Evolutionary conservation across 2,797 vertebrate genomes (phyloP).

Genomic region (Poecilia wingei): DNA sequence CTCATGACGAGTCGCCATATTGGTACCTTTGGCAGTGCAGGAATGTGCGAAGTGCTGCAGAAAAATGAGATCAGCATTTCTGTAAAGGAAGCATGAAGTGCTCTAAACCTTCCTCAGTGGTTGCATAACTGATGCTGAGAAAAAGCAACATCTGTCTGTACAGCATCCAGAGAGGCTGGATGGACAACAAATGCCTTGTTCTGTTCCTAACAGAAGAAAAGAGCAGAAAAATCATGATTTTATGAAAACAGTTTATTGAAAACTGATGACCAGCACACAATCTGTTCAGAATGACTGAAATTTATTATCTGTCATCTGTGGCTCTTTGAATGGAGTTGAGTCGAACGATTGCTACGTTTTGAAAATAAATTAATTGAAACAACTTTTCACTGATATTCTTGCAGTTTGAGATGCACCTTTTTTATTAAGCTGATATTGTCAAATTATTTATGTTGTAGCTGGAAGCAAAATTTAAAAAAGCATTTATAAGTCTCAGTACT

Average conservation of each 20-base stretch:
- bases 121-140: neutral
- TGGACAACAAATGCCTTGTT: neutral
- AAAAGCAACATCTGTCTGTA: neutral
- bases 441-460: neutral
- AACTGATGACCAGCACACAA: neutral
- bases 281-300: neutral
- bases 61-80: neutral
- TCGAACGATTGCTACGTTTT: too few species aligned
- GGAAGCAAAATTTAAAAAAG: neutral
- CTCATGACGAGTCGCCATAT: neutral
- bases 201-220: neutral
- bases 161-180: neutral
- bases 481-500: neutral
- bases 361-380: neutral
- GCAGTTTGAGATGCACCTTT: neutral
- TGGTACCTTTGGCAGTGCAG: neutral
- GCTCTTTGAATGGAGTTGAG: too few species aligned
- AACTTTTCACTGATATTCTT: neutral
- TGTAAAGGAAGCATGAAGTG: neutral
- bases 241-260: neutral
- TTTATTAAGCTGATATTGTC: neutral
- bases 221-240: neutral
- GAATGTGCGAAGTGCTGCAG: neutral
- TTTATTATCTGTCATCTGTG: neutral
- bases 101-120: neutral